phyloP scores from a whole-genome alignment of 2,888 invertebrate species.

The Apamea anceps region DNA sequence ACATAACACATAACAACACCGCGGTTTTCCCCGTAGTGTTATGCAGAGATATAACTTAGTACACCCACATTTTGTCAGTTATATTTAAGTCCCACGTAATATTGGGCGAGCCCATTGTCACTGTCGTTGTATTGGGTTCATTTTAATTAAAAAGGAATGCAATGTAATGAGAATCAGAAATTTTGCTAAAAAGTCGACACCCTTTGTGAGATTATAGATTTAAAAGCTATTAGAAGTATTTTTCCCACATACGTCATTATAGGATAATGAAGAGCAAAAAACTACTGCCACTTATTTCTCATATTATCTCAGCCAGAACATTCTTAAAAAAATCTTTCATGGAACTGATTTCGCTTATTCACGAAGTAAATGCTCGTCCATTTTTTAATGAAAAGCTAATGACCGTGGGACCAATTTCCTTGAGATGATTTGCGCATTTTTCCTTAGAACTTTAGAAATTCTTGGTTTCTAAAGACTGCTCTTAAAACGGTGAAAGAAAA shows the following conservation, averaged over 20 bases:
- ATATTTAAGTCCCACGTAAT: neutral
- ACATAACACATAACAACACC: neutral
- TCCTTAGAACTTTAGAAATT: constrained; percentile 8
- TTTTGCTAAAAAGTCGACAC: neutral
- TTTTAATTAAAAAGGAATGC: neutral
- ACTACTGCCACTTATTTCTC: neutral
- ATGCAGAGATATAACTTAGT: neutral
- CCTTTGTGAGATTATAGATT: neutral
- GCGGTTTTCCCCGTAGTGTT: neutral
- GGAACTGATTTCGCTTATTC: constrained; percentile 30
- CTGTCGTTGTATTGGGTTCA: neutral
- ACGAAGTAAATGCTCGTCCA: constrained; percentile 38
- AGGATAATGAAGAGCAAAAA: neutral
- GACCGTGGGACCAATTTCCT: constrained; percentile 33
- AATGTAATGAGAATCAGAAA: too few species aligned
- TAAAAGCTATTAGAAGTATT: neutral
- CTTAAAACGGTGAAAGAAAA: neutral
- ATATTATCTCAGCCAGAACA: neutral
- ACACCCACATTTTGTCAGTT: neutral
- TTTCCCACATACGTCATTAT: neutral
- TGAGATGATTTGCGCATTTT: constrained; percentile 41
- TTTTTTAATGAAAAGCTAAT: constrained; percentile 45
- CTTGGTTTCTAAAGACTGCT: neutral
- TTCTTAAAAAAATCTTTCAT: constrained; percentile 4
- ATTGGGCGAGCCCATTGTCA: neutral